Base-by-base conservation (phyloP, 2,797 vertebrate species). In the Epinephelus awoara region DNA sequence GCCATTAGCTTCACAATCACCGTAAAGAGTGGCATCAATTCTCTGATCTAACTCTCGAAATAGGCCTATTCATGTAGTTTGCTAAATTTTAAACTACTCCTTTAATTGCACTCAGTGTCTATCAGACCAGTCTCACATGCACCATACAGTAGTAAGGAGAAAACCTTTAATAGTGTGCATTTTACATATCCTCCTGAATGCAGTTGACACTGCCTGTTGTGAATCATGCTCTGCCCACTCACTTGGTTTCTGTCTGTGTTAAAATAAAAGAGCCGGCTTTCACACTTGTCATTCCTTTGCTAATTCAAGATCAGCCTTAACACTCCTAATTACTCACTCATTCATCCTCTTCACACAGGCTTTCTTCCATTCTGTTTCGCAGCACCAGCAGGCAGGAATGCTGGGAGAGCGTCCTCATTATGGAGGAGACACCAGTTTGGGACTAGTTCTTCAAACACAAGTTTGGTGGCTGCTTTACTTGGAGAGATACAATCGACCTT, bases 251-350 rank as follows among this genome's bases (percentile, higher is more conserved):
- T 84, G 85, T 76, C 54, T 86, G 72, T 83, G 58, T 57, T 55
- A 18, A 71, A 72, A 83, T 57, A 89, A 85, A 42, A 90, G 87
- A 78, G 65, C 63, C 40, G 23, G 64, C 86, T 90, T 79, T 89
- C 84, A 87, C 86, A 85, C 87, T 91, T 84, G 84, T 91, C 85
- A 76, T 89, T 90, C 90, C 83, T 82, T 86, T 85, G 47, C 84
- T 84, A 85, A 91, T 91, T 92, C 84, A 86, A 88, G 84, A 86
- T 80, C 67, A 25, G 80, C 83, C 80, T 67, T 52, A 42, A 86
- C 83, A 85, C 85, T 88, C 83, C 90, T 93, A 92, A 93, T 92
- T 90, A 92, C 88, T 79, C 84, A 83, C 80, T 84, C 83, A 91
- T 94, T 93, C 89, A 89, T 87, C 86, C 87, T 84, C 89, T 92